A percentile compares a stretch with the other conserved stretches of the same genome.
Conservation (phyloP, 2,113 vertebrate genomes). For the Ammodytes marinus region DNA sequence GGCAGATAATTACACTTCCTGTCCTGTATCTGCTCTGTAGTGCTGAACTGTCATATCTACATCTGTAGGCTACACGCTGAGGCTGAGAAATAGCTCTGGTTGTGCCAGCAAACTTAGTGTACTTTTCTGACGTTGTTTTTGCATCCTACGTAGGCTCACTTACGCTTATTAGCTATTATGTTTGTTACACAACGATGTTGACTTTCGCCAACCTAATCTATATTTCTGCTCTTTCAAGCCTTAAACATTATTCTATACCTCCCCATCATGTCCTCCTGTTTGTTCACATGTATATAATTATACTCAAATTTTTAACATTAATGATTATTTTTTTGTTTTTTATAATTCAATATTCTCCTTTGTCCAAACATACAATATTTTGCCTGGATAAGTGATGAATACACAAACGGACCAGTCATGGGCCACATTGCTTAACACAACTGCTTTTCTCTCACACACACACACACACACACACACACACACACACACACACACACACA, state of each 20-base stretch:
- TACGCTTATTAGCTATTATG: too few relatives aligned
- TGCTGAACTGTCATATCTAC: slow-evolving; percentile 71
- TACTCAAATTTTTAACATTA: neutral
- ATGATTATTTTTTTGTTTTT: neutral
- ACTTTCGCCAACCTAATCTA: neutral
- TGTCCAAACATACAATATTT: neutral
- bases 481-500: neutral
- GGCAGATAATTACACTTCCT: slow-evolving; percentile 83
- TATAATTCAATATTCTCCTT: neutral
- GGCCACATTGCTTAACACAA: slow-evolving; percentile 27
- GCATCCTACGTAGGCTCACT: neutral
- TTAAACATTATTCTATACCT: neutral
- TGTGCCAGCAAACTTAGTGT: neutral
- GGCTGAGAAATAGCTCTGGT: slow-evolving; percentile 50
- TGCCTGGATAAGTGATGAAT: neutral
- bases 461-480: neutral
- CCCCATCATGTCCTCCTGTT: neutral
- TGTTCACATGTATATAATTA: neutral
- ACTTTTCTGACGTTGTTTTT: slow-evolving; percentile 4
- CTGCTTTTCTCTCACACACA: neutral
- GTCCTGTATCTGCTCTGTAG: slow-evolving; percentile 77
- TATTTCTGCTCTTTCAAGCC: neutral
- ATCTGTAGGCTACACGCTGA: slow-evolving; percentile 54
- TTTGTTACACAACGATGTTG: too few relatives aligned
- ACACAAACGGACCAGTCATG: slow-evolving; percentile 19